A percentile compares a stretch with the other conserved stretches of the same genome.
Evolutionary conservation across 2,113 vertebrate species (phyloP).

Genomic region (Beaufortia kweichowensis): DNA sequence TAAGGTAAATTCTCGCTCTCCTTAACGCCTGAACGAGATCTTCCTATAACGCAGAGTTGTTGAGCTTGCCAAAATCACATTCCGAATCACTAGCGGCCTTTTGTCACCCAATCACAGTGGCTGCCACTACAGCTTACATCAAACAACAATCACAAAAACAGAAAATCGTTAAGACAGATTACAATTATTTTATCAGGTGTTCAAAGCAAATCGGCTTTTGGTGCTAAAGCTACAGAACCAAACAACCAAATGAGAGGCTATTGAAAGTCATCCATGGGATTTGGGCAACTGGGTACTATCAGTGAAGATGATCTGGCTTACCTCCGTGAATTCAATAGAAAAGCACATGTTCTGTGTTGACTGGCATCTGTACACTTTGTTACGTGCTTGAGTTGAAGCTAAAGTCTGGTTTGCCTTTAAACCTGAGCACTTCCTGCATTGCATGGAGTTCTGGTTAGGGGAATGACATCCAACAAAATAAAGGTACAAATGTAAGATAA

Average conservation of each 20-base stretch:
- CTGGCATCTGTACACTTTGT: slow-evolving; percentile 73
- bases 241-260: slow-evolving; percentile 64
- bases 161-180: slow-evolving; percentile 62
- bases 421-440: slow-evolving; percentile 70
- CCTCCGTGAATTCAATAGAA: slow-evolving; percentile 72
- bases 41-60: slow-evolving; percentile 39
- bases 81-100: slow-evolving; percentile 44
- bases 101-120: slow-evolving; percentile 57
- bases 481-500: neutral
- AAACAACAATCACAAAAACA: slow-evolving; percentile 58
- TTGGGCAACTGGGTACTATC: slow-evolving; percentile 65
- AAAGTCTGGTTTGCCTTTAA: slow-evolving; percentile 69
- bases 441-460: slow-evolving; percentile 46
- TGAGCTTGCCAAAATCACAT: slow-evolving; percentile 24
- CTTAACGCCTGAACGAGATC: slow-evolving; percentile 43
- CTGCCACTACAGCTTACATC: slow-evolving; percentile 64
- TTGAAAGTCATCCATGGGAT: slow-evolving; percentile 59
- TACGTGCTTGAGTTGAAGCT: slow-evolving; percentile 74
- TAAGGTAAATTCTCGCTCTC: slow-evolving; percentile 41
- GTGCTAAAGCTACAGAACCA: slow-evolving; percentile 61
- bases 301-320: slow-evolving; percentile 65
- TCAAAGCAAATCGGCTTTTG: slow-evolving; percentile 66
- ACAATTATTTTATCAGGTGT: slow-evolving; percentile 68
- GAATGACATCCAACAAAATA: slow-evolving; percentile 18
- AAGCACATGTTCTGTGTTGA: slow-evolving; percentile 61